Evolutionary conservation across 2,797 vertebrate genomes (phyloP), one percentile per base, ranked within the genome.

Genomic region (Alcedo atthis): DNA sequence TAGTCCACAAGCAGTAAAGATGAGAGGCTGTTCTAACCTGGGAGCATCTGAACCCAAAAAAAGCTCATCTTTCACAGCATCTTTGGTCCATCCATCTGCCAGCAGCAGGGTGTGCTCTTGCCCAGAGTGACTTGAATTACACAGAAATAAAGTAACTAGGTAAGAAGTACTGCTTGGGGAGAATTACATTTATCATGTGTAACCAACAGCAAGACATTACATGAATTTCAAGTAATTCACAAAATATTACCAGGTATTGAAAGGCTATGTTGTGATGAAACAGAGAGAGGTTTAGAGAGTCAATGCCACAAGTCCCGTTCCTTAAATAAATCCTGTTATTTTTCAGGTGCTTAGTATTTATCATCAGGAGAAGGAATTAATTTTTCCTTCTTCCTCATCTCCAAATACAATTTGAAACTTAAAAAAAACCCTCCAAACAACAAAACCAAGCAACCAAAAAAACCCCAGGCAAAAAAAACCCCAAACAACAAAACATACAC

Each of bases 61-160:
- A 61, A n/a, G 5, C 26, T 73, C 22, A 8, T 35, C 35, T 46
- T 63, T 57, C 63, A 54, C 12, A 12, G 0, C 7, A 8, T 14
- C 10, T 28, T 24, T 71, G 16, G 35, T 35, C 30, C 40, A 67
- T n/a, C 14, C 26, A 59, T 8, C 48, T 70, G 18, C 15, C 48
- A 75, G 18, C 20, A 63, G 15, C 3, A 69, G 55, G 0, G 0
- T 8, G 24, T 71, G 3, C 20, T 22, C 18, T 1, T 18, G 9
- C 10, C 33, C 2, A 1, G 48, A 61, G 16, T 30, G 43, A 58
- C 12, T 66, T 46, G 13, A 82, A 73, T 85, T 32, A 6, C 21
- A 62, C 8, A 73, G 16, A 87, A 76, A 37, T 25, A 19, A 48
- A 43, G 26, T 28, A 6, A 16, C 3, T 2, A 1, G 2, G 6